A percentile compares a stretch with the other conserved stretches of the same genome.
Conservation (phyloP, 2,797 vertebrate genomes). For the Graptemys geographica region DNA sequence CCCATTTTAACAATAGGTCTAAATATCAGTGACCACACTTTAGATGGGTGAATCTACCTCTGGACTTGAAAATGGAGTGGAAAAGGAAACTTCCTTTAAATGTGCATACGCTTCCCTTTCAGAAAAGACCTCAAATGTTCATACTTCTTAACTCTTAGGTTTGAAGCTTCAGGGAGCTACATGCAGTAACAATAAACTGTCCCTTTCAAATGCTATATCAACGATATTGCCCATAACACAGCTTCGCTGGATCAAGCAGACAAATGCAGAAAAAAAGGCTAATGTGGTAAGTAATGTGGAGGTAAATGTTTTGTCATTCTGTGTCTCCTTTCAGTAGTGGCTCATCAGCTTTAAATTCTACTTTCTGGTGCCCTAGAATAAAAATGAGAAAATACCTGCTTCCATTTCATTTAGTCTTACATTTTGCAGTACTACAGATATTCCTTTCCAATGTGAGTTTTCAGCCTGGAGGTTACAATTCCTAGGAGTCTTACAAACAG, state of each 20-base stretch:
- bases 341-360: accelerated
- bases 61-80: neutral
- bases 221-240: conserved; percentile 95
- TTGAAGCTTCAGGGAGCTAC: conserved; percentile 96
- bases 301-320: neutral
- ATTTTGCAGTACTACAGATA: accelerated
- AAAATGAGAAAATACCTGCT: neutral
- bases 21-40: neutral
- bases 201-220: conserved; percentile 93
- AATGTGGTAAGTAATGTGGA: conserved; percentile 85
- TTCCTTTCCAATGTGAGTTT: neutral
- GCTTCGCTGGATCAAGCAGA: conserved; percentile 95
- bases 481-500: neutral
- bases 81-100: neutral
- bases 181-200: conserved; percentile 95
- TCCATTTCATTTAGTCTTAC: neutral
- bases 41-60: neutral
- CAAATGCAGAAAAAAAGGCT: conserved; percentile 89
- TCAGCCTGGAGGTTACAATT: neutral
- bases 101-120: neutral
- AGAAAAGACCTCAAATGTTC: neutral
- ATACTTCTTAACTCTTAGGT: conserved; percentile 74
- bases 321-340: neutral
- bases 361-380: neutral
- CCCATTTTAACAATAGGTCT: neutral